A percentile compares a stretch with the other conserved stretches of the same genome.
phyloP scores from a whole-genome alignment of 2,888 invertebrate species.

The Rapana venosa region DNA sequence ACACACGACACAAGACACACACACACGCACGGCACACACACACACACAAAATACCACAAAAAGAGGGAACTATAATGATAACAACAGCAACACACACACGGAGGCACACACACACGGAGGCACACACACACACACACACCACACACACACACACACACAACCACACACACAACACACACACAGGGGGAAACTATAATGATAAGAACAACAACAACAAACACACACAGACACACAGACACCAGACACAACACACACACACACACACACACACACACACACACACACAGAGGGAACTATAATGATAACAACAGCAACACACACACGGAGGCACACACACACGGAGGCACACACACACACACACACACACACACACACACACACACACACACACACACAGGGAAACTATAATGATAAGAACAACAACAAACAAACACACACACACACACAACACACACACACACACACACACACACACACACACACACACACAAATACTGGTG shows the following conservation, averaged over 20 bases:
- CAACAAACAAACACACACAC: background rate
- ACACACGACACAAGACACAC: background rate
- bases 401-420: no score
- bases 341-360: background rate
- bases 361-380: background rate
- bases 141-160: no score
- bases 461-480: no score
- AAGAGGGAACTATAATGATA: background rate
- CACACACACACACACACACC: no score
- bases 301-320: no score
- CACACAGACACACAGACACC: background rate
- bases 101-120: no score
- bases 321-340: background rate
- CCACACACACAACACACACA: no score
- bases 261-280: background rate
- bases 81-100: no score
- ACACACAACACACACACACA: background rate
- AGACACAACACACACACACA: background rate
- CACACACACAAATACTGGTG: no score
- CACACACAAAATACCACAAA: background rate
- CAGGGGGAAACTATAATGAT: no score
- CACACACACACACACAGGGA: no score
- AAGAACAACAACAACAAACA: no score
- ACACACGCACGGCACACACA: background rate
- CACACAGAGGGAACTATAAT: background rate